Evolutionary conservation across 2,888 invertebrate genomes (phyloP).

Genomic region (Suillia variegata): DNA sequence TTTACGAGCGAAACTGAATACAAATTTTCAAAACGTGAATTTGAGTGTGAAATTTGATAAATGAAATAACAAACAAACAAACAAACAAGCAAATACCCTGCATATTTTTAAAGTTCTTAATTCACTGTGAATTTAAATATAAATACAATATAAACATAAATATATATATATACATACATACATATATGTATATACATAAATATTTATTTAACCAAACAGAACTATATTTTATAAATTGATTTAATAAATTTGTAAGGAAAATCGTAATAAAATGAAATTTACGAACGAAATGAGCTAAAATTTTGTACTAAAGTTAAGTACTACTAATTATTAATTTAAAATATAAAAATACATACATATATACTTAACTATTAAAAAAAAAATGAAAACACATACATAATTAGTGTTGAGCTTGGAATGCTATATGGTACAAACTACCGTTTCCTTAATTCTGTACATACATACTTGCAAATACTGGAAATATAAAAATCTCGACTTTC

Average conservation of each 20-base stretch:
- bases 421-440: too few species aligned
- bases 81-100: not conserved
- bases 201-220: slow-evolving; percentile 31
- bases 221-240: slow-evolving; percentile 27
- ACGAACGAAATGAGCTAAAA: slow-evolving; percentile 11
- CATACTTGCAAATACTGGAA: too few species aligned
- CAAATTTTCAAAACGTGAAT: slow-evolving; percentile 20
- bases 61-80: slow-evolving; percentile 4
- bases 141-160: too few species aligned
- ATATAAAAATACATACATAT: not conserved
- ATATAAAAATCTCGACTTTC: too few species aligned
- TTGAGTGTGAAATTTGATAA: slow-evolving; percentile 13
- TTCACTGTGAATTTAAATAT: too few species aligned
- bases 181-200: slow-evolving; percentile 30
- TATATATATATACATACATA: too few species aligned
- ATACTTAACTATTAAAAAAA: not conserved
- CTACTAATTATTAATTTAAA: too few species aligned
- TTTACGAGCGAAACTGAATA: slow-evolving; percentile 9
- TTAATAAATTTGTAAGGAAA: slow-evolving; percentile 20
- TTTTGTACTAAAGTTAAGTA: slow-evolving; percentile 3
- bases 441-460: too few species aligned
- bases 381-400: not conserved
- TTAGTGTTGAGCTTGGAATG: not conserved
- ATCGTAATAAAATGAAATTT: not conserved
- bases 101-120: slow-evolving; percentile 20